A percentile compares a stretch with the other conserved stretches of the same genome.
Evolutionary conservation across 2,888 invertebrate genomes (phyloP).

Genomic region (Mythimna loreyi): DNA sequence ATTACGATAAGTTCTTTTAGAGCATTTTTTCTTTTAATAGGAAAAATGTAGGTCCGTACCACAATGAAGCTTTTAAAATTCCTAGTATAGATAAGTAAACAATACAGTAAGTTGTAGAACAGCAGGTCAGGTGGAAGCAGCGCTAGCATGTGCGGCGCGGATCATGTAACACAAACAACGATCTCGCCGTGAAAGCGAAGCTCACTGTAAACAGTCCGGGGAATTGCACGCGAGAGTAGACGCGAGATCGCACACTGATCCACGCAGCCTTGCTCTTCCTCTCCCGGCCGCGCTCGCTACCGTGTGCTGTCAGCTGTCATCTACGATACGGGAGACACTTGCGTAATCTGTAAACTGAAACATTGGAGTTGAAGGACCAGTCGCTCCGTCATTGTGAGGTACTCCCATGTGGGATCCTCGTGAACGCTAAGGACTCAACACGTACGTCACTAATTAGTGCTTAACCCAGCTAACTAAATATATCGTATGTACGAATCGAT

Average conservation of each 20-base stretch:
- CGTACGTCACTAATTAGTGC: not conserved
- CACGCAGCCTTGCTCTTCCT: not conserved
- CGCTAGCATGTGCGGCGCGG: not conserved
- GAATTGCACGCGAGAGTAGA: not conserved
- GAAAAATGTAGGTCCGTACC: too few relatives aligned
- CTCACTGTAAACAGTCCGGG: slow-evolving; percentile 3
- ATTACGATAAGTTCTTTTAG: not conserved
- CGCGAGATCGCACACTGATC: not conserved
- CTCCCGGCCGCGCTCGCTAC: not conserved
- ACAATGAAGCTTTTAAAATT: not conserved
- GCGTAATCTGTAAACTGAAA: not conserved
- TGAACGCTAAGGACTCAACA: not conserved
- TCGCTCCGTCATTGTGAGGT: not conserved
- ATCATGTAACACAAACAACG: not conserved
- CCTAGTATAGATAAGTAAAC: not conserved
- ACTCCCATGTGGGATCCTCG: not conserved
- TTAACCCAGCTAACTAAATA: not conserved
- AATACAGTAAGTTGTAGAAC: not conserved
- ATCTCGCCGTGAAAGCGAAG: slow-evolving; percentile 1
- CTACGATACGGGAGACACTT: not conserved
- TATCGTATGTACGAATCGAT: not conserved
- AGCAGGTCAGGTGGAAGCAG: not conserved
- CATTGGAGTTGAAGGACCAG: not conserved
- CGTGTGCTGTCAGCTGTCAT: too few relatives aligned
- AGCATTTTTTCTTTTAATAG: too few relatives aligned